A percentile compares a stretch with the other conserved stretches of the same genome.
Evolutionary conservation across 2,113 vertebrate genomes (phyloP).

Genomic region (Nothoprocta perdicaria): DNA sequence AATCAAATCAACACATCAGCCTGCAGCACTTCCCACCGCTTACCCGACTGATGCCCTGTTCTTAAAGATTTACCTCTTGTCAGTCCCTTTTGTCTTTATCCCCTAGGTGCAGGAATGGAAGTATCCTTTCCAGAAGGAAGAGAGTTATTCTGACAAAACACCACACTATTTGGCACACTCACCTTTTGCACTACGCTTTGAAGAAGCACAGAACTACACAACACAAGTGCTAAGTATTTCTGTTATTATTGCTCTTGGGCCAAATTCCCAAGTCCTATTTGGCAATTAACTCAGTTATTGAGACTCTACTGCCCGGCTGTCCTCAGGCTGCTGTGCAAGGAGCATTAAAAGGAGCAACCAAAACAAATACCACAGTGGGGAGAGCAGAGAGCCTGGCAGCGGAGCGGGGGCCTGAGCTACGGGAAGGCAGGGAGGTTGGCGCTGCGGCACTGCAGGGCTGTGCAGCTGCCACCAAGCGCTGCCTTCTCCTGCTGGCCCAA

Average conservation of each 20-base stretch:
- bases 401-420: background rate
- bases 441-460: background rate
- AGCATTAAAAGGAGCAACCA: slow-evolving; percentile 31
- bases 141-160: background rate
- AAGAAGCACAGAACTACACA: background rate
- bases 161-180: background rate
- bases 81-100: background rate
- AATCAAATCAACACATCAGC: background rate
- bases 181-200: background rate
- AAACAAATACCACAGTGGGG: slow-evolving; percentile 33
- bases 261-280: background rate
- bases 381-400: background rate
- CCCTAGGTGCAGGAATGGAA: background rate
- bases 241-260: slow-evolving; percentile 1
- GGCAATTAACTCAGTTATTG: background rate
- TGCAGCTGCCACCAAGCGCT: background rate
- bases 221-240: background rate
- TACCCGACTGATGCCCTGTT: background rate
- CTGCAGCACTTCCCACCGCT: background rate
- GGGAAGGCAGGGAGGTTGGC: background rate
- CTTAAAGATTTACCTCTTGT: background rate
- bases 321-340: background rate
- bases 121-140: background rate
- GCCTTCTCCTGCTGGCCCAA: background rate
- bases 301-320: background rate